Conservation (phyloP, 2,888 invertebrate genomes). For the Caenorhabditis becei region DNA sequence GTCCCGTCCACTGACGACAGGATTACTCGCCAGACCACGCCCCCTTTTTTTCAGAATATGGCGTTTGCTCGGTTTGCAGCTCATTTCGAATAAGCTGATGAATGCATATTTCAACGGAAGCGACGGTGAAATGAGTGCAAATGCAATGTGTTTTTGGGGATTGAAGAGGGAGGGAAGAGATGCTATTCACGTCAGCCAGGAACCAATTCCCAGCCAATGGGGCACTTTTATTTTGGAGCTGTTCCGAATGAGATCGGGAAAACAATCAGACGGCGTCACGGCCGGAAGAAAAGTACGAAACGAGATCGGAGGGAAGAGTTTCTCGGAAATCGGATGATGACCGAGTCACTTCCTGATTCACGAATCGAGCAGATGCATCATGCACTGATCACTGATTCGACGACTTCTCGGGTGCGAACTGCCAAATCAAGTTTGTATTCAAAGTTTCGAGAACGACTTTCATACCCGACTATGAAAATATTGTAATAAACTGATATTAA, state of each 20-base stretch:
- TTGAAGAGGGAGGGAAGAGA: neutral
- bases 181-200: no score
- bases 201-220: no score
- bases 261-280: neutral
- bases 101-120: slow-evolving; percentile 7
- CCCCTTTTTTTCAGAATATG: slow-evolving; percentile 19
- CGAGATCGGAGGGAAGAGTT: neutral
- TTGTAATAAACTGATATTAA: no score
- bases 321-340: neutral
- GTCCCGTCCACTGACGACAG: slow-evolving; percentile 1
- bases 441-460: no score
- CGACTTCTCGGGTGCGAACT: no score
- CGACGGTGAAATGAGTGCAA: slow-evolving; percentile 5
- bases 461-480: no score
- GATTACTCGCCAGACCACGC: slow-evolving; percentile 22
- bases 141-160: neutral
- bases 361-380: no score
- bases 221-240: neutral
- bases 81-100: slow-evolving; percentile 1
- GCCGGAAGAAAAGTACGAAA: neutral
- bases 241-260: neutral
- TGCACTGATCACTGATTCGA: no score
- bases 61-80: neutral
- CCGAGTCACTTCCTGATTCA: neutral
- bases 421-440: no score